Evolutionary conservation across 2,888 invertebrate species (phyloP).

Genomic region (Pheosia gnoma): DNA sequence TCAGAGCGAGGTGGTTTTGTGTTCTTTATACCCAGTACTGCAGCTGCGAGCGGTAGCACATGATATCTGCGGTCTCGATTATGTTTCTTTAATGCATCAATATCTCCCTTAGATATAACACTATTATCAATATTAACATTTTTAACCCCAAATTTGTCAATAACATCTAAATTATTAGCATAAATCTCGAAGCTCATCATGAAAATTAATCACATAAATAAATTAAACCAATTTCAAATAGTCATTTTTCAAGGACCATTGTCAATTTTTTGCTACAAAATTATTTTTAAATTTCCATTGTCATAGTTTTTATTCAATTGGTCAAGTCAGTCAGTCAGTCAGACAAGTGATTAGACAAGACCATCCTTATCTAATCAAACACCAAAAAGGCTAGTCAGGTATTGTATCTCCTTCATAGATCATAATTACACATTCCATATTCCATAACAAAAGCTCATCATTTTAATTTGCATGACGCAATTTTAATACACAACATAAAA

Average conservation of each 20-base stretch:
- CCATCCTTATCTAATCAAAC: no score
- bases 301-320: no score
- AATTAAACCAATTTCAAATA: constrained; percentile 11
- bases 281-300: no score
- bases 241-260: background rate
- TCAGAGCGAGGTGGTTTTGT: constrained; percentile 57
- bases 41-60: constrained; percentile 56
- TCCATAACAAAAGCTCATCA: no score
- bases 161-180: constrained; percentile 49
- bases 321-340: no score
- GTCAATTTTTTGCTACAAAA: no score
- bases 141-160: constrained; percentile 52
- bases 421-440: no score
- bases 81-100: constrained; percentile 37
- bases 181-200: constrained; percentile 30
- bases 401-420: no score
- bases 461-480: no score
- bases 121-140: constrained; percentile 44
- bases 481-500: no score
- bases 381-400: no score
- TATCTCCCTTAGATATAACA: constrained; percentile 49
- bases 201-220: constrained; percentile 33
- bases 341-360: no score
- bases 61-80: constrained; percentile 18
- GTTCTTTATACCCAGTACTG: constrained; percentile 67